Conservation (phyloP, 2,797 vertebrate genomes). For the Danio tinwini region DNA sequence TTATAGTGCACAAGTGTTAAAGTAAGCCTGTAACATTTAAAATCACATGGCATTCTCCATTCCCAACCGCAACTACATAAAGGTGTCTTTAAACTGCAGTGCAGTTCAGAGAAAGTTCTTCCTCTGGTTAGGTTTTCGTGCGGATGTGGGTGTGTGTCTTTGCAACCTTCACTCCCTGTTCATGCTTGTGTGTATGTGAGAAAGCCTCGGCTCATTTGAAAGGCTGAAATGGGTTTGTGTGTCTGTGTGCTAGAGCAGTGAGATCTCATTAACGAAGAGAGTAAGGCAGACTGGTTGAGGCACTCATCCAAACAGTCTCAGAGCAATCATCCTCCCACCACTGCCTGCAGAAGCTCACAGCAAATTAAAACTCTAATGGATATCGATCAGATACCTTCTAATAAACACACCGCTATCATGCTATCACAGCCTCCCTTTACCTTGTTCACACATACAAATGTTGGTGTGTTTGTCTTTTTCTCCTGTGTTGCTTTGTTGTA, state of each 20-base stretch:
- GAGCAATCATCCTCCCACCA: slow-evolving; percentile 45
- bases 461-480: background rate
- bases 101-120: slow-evolving; percentile 13
- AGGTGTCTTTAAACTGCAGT: slow-evolving; percentile 8
- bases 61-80: background rate
- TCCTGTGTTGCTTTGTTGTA: background rate
- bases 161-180: background rate
- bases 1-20: background rate
- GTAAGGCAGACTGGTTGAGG: slow-evolving; percentile 29
- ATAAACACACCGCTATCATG: slow-evolving; percentile 40
- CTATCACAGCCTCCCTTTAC: background rate
- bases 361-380: slow-evolving; percentile 54
- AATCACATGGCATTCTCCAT: background rate
- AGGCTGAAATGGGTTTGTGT: slow-evolving; percentile 42
- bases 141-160: background rate
- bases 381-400: slow-evolving; percentile 55
- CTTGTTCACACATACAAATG: slow-evolving; percentile 11
- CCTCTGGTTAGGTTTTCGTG: slow-evolving; percentile 7
- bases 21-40: background rate
- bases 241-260: slow-evolving; percentile 34
- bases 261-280: slow-evolving; percentile 46
- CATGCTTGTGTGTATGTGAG: background rate
- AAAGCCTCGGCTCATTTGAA: slow-evolving; percentile 36
- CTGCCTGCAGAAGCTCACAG: slow-evolving; percentile 38
- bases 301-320: slow-evolving; percentile 44